These are phyloP conservation scores for Neoascia interrupta DNA, from an alignment of 2,888 invertebrate genomes.

Conservation along the genomic window DNA sequence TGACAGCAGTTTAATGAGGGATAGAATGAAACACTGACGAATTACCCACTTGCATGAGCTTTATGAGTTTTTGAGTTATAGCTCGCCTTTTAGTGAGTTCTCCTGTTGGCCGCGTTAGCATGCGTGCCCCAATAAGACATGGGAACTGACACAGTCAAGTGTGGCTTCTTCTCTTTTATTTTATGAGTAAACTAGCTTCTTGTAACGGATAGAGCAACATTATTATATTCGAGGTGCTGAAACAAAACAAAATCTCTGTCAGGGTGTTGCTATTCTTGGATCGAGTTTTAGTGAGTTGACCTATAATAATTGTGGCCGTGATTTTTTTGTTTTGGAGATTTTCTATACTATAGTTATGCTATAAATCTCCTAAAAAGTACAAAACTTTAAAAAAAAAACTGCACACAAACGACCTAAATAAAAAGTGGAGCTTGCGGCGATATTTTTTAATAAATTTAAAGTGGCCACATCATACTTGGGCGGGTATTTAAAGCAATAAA, in stretches of 20 bases:
- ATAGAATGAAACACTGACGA: conserved; percentile 31
- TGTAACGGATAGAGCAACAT: conserved; percentile 54
- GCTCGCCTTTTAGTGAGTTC: too few species aligned
- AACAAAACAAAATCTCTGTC: conserved; percentile 44
- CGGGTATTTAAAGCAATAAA: too few species aligned
- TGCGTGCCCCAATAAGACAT: conserved; percentile 13
- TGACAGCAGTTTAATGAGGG: neutral
- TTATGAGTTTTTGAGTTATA: neutral
- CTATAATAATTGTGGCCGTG: conserved; percentile 27
- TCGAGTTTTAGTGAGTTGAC: conserved; percentile 45
- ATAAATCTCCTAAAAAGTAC: too few species aligned
- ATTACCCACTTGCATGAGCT: conserved; percentile 21
- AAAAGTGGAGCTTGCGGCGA: too few species aligned
- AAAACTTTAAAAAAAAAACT: too few species aligned
- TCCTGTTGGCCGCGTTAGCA: too few species aligned
- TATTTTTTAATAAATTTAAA: too few species aligned
- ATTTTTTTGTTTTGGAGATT: conserved; percentile 12
- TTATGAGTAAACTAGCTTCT: conserved; percentile 36
- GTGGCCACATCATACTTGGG: too few species aligned
- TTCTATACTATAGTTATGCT: neutral
- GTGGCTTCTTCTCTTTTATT: conserved; percentile 13
- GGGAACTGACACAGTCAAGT: conserved; percentile 36
- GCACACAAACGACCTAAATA: too few species aligned
- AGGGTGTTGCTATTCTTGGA: conserved; percentile 28
- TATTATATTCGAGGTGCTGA: conserved; percentile 2